Evolutionary conservation across 1,140 invertebrate genomes (phyloP).

Genomic region (Pissodes strobi): DNA sequence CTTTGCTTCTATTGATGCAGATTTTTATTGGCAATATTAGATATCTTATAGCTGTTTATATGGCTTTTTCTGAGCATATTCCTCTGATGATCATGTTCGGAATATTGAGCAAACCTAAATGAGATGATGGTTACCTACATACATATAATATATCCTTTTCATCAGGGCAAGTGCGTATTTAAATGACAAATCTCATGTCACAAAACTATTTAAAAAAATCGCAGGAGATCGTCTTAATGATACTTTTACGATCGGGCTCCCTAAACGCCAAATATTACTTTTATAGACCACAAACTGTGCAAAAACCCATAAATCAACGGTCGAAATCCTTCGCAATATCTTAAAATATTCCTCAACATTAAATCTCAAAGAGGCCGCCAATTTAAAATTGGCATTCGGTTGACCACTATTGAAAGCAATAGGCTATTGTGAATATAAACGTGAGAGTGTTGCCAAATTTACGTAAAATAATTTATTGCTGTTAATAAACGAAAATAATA

Average conservation of each 20-base stretch:
- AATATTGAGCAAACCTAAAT: too few species aligned
- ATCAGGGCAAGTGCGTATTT: too few species aligned
- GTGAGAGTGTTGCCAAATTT: slow-evolving; percentile 14
- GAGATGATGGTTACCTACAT: too few species aligned
- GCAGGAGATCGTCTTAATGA: slow-evolving; percentile 9
- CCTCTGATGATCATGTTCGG: too few species aligned
- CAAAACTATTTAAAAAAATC: slow-evolving; percentile 4
- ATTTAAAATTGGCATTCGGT: slow-evolving; percentile 27
- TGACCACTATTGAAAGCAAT: slow-evolving; percentile 15
- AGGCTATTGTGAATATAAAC: slow-evolving; percentile 17
- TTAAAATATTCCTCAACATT: slow-evolving; percentile 15
- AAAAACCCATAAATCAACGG: slow-evolving; percentile 18
- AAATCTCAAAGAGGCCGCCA: slow-evolving; percentile 16
- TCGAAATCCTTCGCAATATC: slow-evolving; percentile 22
- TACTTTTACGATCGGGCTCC: slow-evolving; percentile 16
- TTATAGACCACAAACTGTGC: slow-evolving; percentile 25
- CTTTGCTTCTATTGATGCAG: too few species aligned
- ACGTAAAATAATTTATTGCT: not conserved
- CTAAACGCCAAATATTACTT: slow-evolving; percentile 6
- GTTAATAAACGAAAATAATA: not conserved
- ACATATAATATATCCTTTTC: too few species aligned
- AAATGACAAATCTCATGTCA: too few species aligned
- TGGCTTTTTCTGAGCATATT: too few species aligned
- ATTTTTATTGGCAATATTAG: too few species aligned
- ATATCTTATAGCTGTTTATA: too few species aligned